Evolutionary conservation across 92 coral and sea anemone genomes (phyloP).

Genomic region (Porites lobata): DNA sequence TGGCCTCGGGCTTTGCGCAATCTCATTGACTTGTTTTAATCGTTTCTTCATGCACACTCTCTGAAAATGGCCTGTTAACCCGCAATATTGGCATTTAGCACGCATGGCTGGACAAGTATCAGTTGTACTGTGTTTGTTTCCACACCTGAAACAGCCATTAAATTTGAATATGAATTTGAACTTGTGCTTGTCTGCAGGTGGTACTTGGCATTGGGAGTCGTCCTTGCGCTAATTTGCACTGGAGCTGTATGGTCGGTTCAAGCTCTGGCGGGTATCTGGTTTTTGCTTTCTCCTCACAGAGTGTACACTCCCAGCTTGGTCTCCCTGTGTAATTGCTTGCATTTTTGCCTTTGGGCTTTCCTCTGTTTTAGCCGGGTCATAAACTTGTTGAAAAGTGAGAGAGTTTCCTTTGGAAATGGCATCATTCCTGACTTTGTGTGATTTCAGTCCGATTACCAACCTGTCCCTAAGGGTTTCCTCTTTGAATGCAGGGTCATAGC

Average conservation of each 20-base stretch:
- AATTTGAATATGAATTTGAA: constrained; percentile 47
- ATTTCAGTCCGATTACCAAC: constrained; percentile 54
- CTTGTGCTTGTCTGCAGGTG: constrained; percentile 2
- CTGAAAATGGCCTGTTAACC: constrained; percentile 42
- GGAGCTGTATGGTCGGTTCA: not conserved
- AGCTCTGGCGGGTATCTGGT: constrained; percentile 6
- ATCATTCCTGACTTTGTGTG: constrained; percentile 64
- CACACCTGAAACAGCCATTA: constrained; percentile 61
- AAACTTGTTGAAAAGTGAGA: constrained; percentile 61
- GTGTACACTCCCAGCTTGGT: not conserved
- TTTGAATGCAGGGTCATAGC: constrained; percentile 51
- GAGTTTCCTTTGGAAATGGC: constrained; percentile 62
- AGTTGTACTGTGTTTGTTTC: constrained; percentile 45
- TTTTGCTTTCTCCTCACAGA: constrained; percentile 34
- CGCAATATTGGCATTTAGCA: constrained; percentile 48
- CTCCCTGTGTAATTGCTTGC: constrained; percentile 44
- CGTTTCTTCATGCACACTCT: constrained; percentile 51
- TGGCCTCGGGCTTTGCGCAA: constrained; percentile 47
- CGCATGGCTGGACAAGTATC: constrained; percentile 58
- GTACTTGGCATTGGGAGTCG: not conserved
- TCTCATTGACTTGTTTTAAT: constrained; percentile 43
- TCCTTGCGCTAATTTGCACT: not conserved
- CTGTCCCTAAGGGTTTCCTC: constrained; percentile 65
- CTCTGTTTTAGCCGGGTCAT: constrained; percentile 70
- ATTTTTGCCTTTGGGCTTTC: constrained; percentile 54